Evolutionary conservation across 2,888 invertebrate species (phyloP), one percentile per base, ranked within the genome.

Genomic region (Nudaria mundana): DNA sequence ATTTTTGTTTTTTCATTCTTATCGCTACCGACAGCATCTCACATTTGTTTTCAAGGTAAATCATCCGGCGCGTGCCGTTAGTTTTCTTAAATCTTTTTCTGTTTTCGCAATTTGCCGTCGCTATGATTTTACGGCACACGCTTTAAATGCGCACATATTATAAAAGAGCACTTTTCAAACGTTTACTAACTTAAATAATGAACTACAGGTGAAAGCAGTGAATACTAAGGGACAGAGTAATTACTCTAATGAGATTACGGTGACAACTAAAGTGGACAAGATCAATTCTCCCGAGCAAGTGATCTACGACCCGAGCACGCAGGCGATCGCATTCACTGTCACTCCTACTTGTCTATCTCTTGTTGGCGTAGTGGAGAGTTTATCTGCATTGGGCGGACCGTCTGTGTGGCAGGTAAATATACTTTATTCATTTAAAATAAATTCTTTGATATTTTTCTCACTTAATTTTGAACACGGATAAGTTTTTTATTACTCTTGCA

Each of bases 151-250:
- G 59, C 59, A 59, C 59, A 29, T 48, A 33, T 14, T 20, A 28
- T 10, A 29, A 13, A 25, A 22, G 30, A 31, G 44, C 42, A 40
- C 45, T 39, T 8, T 40, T 18, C 28, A 24, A 49, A 24, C 30
- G 43, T 33, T 29, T 30, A 23, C 37, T 58, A 40, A 59, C 40
- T 29, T 37, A 5, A 32, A 30, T 48, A 40, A 49, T 41, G 16
- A 38, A 41, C 44, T 76, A 5, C 74, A 93, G 92, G 93, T 95
- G 43, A 96, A 95, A 81, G 97, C 97, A 0, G 91, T 95, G 49
- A 97, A 97, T 70, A 94, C 95, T 0, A 95, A 95, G 76, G 96
- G 96, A 10, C 93, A 94, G 55, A 97, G 97, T 47, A 95, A 95
- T 52, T 95, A 94, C 67, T 97, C 97, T 0, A 95, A 95, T 62